Base-by-base conservation (phyloP, 2,888 invertebrate genomes). In the Copidosoma aretas region DNA sequence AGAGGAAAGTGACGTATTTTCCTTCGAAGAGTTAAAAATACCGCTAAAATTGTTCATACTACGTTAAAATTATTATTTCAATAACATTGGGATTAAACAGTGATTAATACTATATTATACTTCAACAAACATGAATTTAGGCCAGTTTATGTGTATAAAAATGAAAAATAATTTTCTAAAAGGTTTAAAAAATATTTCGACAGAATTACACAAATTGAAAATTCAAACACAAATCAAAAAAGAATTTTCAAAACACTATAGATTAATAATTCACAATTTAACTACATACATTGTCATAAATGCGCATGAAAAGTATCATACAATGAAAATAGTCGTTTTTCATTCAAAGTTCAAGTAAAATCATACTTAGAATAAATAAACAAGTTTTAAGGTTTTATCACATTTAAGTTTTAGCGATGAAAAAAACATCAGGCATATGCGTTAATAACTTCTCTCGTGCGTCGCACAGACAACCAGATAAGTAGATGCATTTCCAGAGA, bases 401-500 rank as follows among this genome's bases (percentile, higher is more conserved):
- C 25, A 25, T 54, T 54, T 25, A 5, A 25, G 43, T 46, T 46
- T 17, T 17, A 17, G 43, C 17, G 14, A 46, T 46, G 17, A 46
- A 46, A 17, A 46, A 46, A 8, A 46, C 14, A 46, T 41, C 21
- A 57, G n/a, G 19, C 57, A 15, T 22, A 56, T 57, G 49, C 19
- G 58, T 46, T 46, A 12, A 17, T 19, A 32, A 2, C 15, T 58
- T 59, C 46, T 59, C 22, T 63, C 43, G 43, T 51, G 21, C 56
- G 21, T 53, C 43, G 15, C 32, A 51, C 25, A n/a, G 25, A 32
- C 24, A 54, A 12, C 41, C 59, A 46, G 19, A 49, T 64, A 63
- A 62, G 62, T 65, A 49, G 65, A 49, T 62, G 64, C n/a, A 32
- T 32, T 32, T 32, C 3, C 32, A 32, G 32, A 32, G 3, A 32